Conservation (phyloP, 1,140 invertebrate species). For the Drosophila bocki region DNA sequence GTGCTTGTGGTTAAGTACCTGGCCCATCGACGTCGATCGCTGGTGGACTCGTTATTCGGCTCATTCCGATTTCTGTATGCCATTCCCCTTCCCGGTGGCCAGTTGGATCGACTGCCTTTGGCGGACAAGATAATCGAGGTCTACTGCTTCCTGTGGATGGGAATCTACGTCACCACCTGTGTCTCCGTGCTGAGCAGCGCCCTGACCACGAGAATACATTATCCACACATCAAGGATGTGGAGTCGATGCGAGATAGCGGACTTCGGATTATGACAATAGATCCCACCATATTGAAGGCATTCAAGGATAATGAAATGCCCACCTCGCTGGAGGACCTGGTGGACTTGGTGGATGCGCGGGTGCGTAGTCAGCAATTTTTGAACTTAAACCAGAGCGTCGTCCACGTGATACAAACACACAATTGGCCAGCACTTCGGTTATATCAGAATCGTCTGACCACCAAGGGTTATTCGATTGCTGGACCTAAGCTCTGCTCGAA, state of each 20-base stretch:
- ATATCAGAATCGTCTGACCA: constrained; percentile 16
- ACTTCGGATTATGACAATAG: constrained; percentile 25
- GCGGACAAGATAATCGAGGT: background rate
- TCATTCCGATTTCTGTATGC: background rate
- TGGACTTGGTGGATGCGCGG: background rate
- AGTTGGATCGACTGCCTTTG: background rate
- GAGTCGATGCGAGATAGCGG: constrained; percentile 19
- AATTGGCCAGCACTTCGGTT: background rate
- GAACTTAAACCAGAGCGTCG: constrained; percentile 13
- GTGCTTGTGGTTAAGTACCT: constrained; percentile 13
- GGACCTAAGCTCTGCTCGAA: constrained; percentile 2
- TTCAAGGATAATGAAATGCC: constrained; percentile 26
- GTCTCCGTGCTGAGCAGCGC: background rate
- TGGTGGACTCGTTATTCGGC: background rate
- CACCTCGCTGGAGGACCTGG: background rate
- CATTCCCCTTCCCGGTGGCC: constrained; percentile 1
- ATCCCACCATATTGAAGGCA: background rate
- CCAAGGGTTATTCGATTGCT: background rate
- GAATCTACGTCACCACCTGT: background rate
- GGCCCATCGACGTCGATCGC: background rate
- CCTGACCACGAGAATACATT: constrained; percentile 12
- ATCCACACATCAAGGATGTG: constrained; percentile 17
- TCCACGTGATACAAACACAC: background rate
- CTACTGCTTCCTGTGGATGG: background rate
- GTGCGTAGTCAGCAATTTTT: background rate